Percentiles rank a stretch among this genome's conserved stretches.
Evolutionary conservation across 1,140 invertebrate genomes (phyloP).

Genomic region (Aleiodes sp.): DNA sequence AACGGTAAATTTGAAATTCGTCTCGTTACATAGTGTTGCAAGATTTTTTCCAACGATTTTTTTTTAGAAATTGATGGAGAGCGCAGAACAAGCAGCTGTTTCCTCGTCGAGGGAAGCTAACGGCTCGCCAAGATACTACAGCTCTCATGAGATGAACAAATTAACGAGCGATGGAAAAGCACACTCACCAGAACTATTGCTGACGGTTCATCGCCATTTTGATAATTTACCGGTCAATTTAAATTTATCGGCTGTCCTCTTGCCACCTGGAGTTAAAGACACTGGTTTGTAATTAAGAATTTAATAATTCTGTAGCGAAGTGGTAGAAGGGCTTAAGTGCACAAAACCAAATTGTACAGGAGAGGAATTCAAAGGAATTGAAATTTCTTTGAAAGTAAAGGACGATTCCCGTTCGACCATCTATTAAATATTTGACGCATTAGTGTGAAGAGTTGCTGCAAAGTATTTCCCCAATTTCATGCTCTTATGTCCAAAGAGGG

Average conservation of each 20-base stretch:
- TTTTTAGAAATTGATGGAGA: slow-evolving; percentile 85
- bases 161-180: slow-evolving; percentile 77
- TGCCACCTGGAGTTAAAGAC: slow-evolving; percentile 86
- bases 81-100: slow-evolving; percentile 83
- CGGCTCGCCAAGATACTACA: slow-evolving; percentile 70
- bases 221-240: slow-evolving; percentile 86
- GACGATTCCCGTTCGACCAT: no score
- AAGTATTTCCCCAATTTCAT: no score
- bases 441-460: no score
- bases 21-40: slow-evolving; percentile 22
- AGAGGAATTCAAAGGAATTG: no score
- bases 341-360: no score
- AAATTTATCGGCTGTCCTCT: slow-evolving; percentile 86
- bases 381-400: no score
- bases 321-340: background rate
- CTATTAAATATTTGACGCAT: no score
- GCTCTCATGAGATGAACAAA: slow-evolving; percentile 77
- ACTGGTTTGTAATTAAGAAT: slow-evolving; percentile 68
- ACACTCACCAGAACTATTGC: slow-evolving; percentile 73
- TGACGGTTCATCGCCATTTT: slow-evolving; percentile 79
- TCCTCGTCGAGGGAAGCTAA: slow-evolving; percentile 70
- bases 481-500: no score
- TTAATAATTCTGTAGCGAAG: background rate
- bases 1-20: no score
- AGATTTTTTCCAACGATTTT: background rate